These are phyloP conservation scores for Ophion ellenae DNA, from an alignment of 2,888 invertebrate genomes.

Conservation along the genomic window DNA sequence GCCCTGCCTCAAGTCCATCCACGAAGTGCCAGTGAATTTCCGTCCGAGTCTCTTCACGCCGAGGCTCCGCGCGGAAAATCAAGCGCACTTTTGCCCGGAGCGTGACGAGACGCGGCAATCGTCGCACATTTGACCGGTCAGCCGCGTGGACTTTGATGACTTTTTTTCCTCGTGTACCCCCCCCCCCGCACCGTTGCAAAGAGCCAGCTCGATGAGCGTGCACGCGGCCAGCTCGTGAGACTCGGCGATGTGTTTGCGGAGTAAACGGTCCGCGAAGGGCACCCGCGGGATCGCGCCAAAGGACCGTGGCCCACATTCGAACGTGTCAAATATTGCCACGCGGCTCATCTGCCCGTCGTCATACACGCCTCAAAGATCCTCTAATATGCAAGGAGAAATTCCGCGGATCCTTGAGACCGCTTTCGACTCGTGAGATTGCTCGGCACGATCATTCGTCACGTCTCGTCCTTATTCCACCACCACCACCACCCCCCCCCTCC, in stretches of 20 bases:
- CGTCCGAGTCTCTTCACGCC: too few relatives aligned
- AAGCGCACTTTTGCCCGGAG: too few relatives aligned
- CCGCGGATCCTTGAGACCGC: background rate
- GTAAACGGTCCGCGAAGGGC: conserved; percentile 36
- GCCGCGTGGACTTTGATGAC: background rate
- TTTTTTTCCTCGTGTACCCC: background rate
- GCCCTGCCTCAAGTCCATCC: too few relatives aligned
- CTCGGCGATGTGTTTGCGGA: conserved; percentile 27
- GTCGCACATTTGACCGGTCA: background rate
- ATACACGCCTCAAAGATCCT: background rate
- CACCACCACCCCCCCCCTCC: background rate
- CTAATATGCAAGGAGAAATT: background rate
- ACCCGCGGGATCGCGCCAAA: background rate
- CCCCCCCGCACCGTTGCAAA: background rate
- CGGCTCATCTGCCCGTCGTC: background rate
- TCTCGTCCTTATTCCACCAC: background rate
- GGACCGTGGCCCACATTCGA: conserved; percentile 68
- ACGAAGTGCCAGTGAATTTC: too few relatives aligned
- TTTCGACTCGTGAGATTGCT: background rate
- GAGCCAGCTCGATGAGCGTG: background rate
- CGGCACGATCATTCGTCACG: background rate
- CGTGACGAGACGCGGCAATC: background rate
- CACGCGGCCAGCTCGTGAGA: background rate
- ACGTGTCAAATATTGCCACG: conserved; percentile 66
- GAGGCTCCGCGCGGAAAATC: too few relatives aligned